Conservation (phyloP, 2,113 vertebrate species). For the Gulo gulo region DNA sequence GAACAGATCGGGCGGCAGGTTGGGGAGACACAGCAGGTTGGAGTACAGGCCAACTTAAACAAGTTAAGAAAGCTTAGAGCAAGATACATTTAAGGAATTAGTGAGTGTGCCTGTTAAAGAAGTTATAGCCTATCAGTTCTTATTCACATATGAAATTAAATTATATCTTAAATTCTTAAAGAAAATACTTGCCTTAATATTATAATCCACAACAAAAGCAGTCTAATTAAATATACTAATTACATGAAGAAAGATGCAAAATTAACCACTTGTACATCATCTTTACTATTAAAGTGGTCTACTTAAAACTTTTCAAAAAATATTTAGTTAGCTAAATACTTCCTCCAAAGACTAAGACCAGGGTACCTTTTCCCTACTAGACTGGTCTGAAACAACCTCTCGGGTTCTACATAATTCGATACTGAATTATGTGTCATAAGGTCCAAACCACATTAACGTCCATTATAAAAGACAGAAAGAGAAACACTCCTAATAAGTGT, state of each 20-base stretch:
- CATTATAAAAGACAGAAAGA: slow-evolving; percentile 42
- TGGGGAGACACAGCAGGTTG: not conserved
- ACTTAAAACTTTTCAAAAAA: slow-evolving; percentile 21
- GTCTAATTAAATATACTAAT: not conserved
- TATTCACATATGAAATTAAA: slow-evolving; percentile 31
- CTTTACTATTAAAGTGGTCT: slow-evolving; percentile 24
- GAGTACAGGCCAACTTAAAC: not conserved
- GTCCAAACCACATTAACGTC: slow-evolving; percentile 12
- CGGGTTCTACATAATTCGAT: slow-evolving; percentile 22
- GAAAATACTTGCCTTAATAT: slow-evolving; percentile 33
- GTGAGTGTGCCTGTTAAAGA: not conserved
- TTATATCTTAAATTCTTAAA: slow-evolving; percentile 19
- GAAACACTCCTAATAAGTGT: slow-evolving; percentile 25
- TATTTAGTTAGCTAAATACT: slow-evolving; percentile 10
- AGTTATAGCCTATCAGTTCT: not conserved
- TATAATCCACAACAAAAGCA: slow-evolving; percentile 33
- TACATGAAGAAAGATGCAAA: slow-evolving; percentile 39
- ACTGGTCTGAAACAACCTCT: not conserved
- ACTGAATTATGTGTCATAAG: not conserved
- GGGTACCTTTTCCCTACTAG: not conserved
- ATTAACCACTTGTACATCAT: not conserved
- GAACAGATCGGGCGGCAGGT: not conserved
- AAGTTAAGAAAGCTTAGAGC: not conserved
- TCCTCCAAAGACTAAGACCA: slow-evolving; percentile 24
- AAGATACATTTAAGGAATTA: not conserved